phyloP scores from a whole-genome alignment of 2,113 vertebrate species.

The Echinops telfairi region DNA sequence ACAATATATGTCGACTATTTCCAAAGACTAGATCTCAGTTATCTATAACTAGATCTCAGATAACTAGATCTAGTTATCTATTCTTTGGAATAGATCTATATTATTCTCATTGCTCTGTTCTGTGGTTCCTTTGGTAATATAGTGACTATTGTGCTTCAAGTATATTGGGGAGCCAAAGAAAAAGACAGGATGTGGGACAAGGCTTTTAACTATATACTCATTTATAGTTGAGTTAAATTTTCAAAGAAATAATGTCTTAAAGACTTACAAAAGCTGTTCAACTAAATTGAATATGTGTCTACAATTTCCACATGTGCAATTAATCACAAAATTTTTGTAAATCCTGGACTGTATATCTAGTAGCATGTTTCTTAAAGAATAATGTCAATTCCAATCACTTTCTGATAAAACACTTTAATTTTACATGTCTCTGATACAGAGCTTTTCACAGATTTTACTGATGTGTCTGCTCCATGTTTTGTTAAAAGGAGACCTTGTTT shows the following conservation, averaged over 20 bases:
- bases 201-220: not conserved
- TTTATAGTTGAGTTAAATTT: constrained; percentile 26
- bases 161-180: not conserved
- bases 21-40: constrained; percentile 1
- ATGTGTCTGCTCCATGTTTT: constrained; percentile 60
- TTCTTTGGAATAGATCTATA: not conserved
- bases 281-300: constrained; percentile 44
- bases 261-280: not conserved
- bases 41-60: too few relatives aligned
- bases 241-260: constrained; percentile 40
- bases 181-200: not conserved
- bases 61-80: too few relatives aligned
- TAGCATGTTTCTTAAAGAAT: constrained; percentile 57
- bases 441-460: not conserved
- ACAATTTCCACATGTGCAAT: constrained; percentile 57
- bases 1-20: constrained; percentile 15
- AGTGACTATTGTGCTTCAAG: constrained; percentile 49
- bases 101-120: constrained; percentile 15
- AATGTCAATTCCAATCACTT: constrained; percentile 44
- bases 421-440: constrained; percentile 58
- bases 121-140: constrained; percentile 30
- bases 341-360: constrained; percentile 24
- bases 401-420: constrained; percentile 36
- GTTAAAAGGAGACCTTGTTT: constrained; percentile 49
- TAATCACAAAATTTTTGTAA: not conserved